These are phyloP conservation scores for Leptodactylus fuscus DNA, from an alignment of 2,113 vertebrate species.

Conservation along the genomic window DNA sequence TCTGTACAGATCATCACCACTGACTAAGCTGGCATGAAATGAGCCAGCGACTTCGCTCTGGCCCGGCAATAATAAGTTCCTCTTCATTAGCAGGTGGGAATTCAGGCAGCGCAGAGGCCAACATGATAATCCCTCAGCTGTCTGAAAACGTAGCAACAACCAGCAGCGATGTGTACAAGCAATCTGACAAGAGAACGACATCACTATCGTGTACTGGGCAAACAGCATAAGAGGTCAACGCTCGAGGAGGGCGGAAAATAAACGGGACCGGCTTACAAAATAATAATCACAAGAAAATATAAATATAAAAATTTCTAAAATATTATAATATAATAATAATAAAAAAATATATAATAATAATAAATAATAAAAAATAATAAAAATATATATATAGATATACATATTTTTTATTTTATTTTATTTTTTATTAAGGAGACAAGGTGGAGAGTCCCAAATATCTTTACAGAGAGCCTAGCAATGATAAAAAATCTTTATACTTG, in stretches of 20 bases:
- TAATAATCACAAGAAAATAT: too few species aligned
- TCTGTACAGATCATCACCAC: neutral
- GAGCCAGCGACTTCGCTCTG: neutral
- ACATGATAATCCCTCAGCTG: conserved; percentile 24
- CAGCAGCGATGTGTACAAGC: neutral
- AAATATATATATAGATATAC: too few species aligned
- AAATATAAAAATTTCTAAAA: too few species aligned
- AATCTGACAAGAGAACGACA: neutral
- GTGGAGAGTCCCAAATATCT: too few species aligned
- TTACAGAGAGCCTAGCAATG: too few species aligned
- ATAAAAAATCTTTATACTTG: too few species aligned
- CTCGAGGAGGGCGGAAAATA: neutral
- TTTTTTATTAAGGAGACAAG: too few species aligned
- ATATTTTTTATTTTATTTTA: too few species aligned
- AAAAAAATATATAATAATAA: too few species aligned
- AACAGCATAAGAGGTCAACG: neutral
- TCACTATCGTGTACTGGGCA: neutral
- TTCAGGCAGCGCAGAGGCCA: conserved; percentile 1
- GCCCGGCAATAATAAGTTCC: neutral
- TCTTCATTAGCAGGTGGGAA: conserved; percentile 11
- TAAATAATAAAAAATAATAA: too few species aligned
- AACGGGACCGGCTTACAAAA: neutral
- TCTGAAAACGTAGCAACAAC: conserved; percentile 36
- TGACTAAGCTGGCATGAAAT: conserved; percentile 11
- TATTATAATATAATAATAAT: too few species aligned